Percentiles rank a stretch among this genome's conserved stretches.
Conservation (phyloP, 2,888 invertebrate genomes). For the Halictus ligatus region DNA sequence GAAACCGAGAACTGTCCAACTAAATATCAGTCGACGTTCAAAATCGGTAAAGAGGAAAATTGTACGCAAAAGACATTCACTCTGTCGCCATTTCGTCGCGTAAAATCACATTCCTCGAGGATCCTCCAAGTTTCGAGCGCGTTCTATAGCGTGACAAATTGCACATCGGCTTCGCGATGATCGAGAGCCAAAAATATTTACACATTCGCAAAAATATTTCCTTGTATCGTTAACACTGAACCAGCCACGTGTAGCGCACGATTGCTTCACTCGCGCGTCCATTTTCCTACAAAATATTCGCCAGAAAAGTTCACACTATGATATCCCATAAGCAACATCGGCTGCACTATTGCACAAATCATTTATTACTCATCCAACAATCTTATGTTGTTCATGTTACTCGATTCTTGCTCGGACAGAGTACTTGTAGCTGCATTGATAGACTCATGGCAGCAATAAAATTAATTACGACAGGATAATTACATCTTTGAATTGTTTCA, state of each 20-base stretch:
- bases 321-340: not conserved
- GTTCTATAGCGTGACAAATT: conserved; percentile 38
- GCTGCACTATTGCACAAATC: not conserved
- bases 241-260: not conserved
- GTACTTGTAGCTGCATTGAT: not conserved
- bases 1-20: not conserved
- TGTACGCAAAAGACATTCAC: not conserved
- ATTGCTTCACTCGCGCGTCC: not conserved
- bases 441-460: not conserved
- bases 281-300: not conserved
- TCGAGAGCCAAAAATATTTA: conserved; percentile 5
- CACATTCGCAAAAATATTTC: conserved; percentile 27
- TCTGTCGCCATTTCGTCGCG: not conserved
- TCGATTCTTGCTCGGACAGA: not conserved
- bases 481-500: no score
- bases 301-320: not conserved
- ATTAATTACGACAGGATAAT: not conserved
- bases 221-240: not conserved
- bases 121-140: conserved; percentile 31
- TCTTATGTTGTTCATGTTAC: not conserved
- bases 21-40: not conserved
- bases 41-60: not conserved
- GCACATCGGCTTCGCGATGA: conserved; percentile 8
- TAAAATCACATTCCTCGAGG: not conserved
- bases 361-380: not conserved